Percentiles rank a stretch among this genome's conserved stretches.
Evolutionary conservation across 2,797 vertebrate species (phyloP).

Genomic region (Harpagifer antarcticus): DNA sequence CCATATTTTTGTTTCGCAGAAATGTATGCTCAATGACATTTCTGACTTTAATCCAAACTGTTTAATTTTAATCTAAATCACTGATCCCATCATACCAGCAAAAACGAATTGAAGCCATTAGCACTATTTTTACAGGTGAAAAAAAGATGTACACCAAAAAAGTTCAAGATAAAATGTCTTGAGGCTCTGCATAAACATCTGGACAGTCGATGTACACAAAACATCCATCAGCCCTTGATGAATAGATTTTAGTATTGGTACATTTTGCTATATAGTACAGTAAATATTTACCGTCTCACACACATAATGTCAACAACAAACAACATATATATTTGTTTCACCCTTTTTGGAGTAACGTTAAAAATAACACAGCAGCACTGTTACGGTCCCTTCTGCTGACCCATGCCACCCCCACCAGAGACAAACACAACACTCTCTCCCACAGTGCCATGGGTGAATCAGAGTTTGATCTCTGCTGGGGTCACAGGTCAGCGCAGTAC

Average conservation of each 20-base stretch:
- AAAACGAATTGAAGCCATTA: neutral
- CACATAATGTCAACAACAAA: neutral
- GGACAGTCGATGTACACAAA: neutral
- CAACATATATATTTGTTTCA: neutral
- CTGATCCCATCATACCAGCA: neutral
- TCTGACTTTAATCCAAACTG: neutral
- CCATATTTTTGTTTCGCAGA: neutral
- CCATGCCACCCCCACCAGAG: constrained; percentile 44
- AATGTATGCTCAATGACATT: neutral
- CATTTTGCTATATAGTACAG: neutral
- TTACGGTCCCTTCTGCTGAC: constrained; percentile 40
- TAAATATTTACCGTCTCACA: constrained; percentile 6
- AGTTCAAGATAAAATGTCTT: neutral
- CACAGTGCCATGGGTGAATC: constrained; percentile 62
- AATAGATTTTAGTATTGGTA: neutral
- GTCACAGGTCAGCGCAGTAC: constrained; percentile 73
- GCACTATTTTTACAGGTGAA: constrained; percentile 1
- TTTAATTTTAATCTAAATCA: neutral
- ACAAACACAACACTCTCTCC: constrained; percentile 57
- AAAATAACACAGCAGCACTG: constrained; percentile 44
- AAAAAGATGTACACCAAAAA: neutral
- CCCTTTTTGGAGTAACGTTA: constrained; percentile 16
- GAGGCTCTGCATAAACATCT: neutral
- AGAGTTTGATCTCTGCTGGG: constrained; percentile 73
- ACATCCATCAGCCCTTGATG: neutral